These are phyloP conservation scores for Thymelicus acteon DNA, from an alignment of 2,888 invertebrate species.

Conservation along the genomic window DNA sequence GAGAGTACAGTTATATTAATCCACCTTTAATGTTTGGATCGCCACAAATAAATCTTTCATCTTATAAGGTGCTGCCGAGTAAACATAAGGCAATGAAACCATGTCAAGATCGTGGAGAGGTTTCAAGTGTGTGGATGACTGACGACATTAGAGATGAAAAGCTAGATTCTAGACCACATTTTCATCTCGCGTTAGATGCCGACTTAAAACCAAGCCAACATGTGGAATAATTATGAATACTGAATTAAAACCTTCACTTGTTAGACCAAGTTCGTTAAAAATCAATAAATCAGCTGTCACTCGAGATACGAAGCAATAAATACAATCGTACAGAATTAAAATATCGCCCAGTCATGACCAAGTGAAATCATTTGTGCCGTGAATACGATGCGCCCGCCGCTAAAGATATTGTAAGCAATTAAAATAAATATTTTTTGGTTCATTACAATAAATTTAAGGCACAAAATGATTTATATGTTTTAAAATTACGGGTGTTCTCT, in stretches of 20 bases:
- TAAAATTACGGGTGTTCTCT: no score
- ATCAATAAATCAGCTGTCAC: conserved; percentile 29
- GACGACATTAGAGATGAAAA: conserved; percentile 10
- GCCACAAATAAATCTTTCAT: conserved; percentile 25
- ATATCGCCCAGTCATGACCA: conserved; percentile 26
- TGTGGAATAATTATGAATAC: conserved; percentile 1
- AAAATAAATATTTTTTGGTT: background rate
- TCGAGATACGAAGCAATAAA: conserved; percentile 20
- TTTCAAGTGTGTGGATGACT: conserved; percentile 25
- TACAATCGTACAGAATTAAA: conserved; percentile 11
- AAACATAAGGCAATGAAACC: conserved; percentile 32
- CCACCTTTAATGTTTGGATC: conserved; percentile 16
- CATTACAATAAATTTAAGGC: background rate
- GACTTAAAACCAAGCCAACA: background rate
- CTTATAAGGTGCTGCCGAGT: conserved; percentile 13
- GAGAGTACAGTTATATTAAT: conserved; percentile 18
- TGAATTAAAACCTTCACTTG: background rate
- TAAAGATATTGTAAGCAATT: background rate
- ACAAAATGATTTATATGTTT: no score
- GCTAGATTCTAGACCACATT: conserved; percentile 3
- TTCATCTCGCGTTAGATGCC: conserved; percentile 11
- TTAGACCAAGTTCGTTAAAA: conserved; percentile 21
- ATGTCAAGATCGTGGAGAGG: conserved; percentile 33
- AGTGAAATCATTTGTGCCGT: conserved; percentile 25
- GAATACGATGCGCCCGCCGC: background rate